Percentiles rank a stretch among this genome's conserved stretches.
phyloP scores from a whole-genome alignment of 1,140 invertebrate species.

The Laupala kohalensis region DNA sequence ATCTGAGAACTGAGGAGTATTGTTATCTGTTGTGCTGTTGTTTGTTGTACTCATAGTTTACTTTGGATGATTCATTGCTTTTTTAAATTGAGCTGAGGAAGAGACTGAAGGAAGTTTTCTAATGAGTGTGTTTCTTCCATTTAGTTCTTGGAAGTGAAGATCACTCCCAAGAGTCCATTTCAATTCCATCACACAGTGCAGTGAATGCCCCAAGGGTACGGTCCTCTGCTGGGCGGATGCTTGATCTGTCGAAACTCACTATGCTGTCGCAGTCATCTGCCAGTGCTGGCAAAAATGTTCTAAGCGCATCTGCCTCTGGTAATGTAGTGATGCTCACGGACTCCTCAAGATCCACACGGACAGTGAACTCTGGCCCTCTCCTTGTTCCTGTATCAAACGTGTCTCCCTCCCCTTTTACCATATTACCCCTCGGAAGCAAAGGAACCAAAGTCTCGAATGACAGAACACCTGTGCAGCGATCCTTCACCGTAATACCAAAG shows the following conservation, averaged over 20 bases:
- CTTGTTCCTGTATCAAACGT: slow-evolving; percentile 14
- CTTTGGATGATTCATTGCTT: not conserved
- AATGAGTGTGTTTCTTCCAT: slow-evolving; percentile 24
- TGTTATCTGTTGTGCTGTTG: not conserved
- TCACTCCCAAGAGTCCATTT: slow-evolving; percentile 11
- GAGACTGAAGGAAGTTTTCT: slow-evolving; percentile 11
- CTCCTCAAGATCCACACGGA: slow-evolving; percentile 13
- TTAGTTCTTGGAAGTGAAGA: slow-evolving; percentile 25
- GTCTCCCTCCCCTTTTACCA: slow-evolving; percentile 10
- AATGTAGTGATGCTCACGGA: slow-evolving; percentile 22
- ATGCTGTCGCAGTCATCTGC: slow-evolving; percentile 18
- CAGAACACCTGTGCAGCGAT: not conserved
- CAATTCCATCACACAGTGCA: slow-evolving; percentile 11
- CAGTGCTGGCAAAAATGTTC: slow-evolving; percentile 17
- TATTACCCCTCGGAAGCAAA: slow-evolving; percentile 9
- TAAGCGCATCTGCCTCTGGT: slow-evolving; percentile 17
- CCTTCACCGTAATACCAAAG: slow-evolving; percentile 11
- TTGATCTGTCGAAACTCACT: slow-evolving; percentile 21
- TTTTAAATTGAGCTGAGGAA: not conserved
- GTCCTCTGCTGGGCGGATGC: slow-evolving; percentile 12
- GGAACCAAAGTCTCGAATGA: slow-evolving; percentile 9
- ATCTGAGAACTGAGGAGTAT: not conserved
- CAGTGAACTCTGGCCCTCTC: slow-evolving; percentile 14
- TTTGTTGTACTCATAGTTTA: not conserved
- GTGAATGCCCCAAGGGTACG: not conserved